Base-by-base conservation (phyloP, 2,888 invertebrate species). In the Ophion costatus region DNA sequence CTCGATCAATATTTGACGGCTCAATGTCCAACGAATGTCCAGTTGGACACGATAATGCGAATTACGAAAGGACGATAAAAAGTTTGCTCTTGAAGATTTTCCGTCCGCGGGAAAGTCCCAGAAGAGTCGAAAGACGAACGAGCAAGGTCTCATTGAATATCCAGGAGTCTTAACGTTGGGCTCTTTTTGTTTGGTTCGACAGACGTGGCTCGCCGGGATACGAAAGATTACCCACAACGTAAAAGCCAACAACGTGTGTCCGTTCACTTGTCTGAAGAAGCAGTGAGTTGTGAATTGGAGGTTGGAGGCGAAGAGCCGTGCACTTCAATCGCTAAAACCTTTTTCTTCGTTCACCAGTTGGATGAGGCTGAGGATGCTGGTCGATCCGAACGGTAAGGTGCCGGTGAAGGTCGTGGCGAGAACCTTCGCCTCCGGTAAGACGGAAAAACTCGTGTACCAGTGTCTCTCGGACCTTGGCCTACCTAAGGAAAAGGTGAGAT, bases 401-500 rank as follows among this genome's bases (percentile, higher is more conserved):
- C 99, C 99, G 2, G 98, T 99, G 2, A 98, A 98, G 95, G 98
- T 98, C 73, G 97, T 99, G 56, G 98, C 99, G 79, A 95, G 98
- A 92, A 99, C 99, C 82, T 99, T 99, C 94, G 99, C 99, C 2
- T 99, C 99, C n/a, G 99, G 99, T 56, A 99, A 99, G 95, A 99
- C 99, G 5, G 99, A 99, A 94, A 99, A 98, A 94, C 95, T 99
- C 93, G 98, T 99, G 56, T 99, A 99, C 95, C 99, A 99, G 93
- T 98, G 98, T 94, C 95, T 99, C 87, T 96, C 97, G 77, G 99
- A 99, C 92, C 95, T 99, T 86, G 98, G 97, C 33, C 95, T 99
- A 87, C 99, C 99, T 0, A 97, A 97, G 85, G 99, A 98, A 82
- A 98, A 98, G 94, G 96, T 95, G 91, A 93, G 85, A 38, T 45